These are phyloP conservation scores for Peromyscus polionotus DNA, from an alignment of 2,113 vertebrate species.

Conservation along the genomic window DNA sequence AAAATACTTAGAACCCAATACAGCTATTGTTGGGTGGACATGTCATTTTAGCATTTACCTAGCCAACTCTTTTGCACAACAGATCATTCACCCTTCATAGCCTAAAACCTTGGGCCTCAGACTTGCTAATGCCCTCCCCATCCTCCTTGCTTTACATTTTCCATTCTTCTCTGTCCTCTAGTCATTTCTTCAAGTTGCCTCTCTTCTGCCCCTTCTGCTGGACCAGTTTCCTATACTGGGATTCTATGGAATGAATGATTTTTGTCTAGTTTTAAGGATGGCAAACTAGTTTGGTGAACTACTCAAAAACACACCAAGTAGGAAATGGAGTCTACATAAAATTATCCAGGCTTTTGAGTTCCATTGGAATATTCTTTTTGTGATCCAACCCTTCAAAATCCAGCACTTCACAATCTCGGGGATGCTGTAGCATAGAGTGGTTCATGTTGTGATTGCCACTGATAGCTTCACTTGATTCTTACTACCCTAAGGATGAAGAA, in stretches of 20 bases:
- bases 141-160: neutral
- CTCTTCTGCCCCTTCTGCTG: neutral
- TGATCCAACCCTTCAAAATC: neutral
- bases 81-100: neutral
- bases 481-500: neutral
- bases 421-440: neutral
- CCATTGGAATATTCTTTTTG: neutral
- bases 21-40: neutral
- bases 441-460: neutral
- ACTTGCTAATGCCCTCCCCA: neutral
- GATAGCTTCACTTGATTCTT: neutral
- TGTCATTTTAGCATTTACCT: neutral
- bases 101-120: neutral
- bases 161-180: neutral
- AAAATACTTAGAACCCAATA: neutral
- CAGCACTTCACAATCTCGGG: neutral
- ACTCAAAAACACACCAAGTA: neutral
- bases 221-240: neutral
- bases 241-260: neutral
- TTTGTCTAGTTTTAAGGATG: neutral
- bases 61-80: neutral
- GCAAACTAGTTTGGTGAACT: neutral
- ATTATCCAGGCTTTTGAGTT: neutral
- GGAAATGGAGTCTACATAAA: neutral
- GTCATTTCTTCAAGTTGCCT: neutral